Evolutionary conservation across 2,888 invertebrate genomes (phyloP).

Genomic region (Polyploca ridens): DNA sequence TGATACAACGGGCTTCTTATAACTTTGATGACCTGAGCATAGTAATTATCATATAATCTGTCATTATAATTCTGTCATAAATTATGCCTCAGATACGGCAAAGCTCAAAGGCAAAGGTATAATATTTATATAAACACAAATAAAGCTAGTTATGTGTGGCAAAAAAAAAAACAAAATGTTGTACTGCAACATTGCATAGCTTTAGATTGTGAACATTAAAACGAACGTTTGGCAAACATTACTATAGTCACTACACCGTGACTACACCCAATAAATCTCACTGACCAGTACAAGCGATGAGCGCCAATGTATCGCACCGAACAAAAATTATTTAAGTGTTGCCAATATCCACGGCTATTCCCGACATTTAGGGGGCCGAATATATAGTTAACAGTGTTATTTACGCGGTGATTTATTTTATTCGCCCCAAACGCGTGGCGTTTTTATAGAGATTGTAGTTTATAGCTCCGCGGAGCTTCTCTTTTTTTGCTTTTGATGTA

Average conservation of each 20-base stretch:
- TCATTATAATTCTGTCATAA: no score
- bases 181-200: no score
- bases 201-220: no score
- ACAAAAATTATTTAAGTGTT: constrained; percentile 64
- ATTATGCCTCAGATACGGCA: no score
- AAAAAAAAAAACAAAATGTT: no score
- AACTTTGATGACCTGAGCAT: no score
- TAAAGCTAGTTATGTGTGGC: no score
- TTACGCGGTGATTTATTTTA: constrained; percentile 69
- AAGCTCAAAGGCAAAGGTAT: no score
- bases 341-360: constrained; percentile 59
- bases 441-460: constrained; percentile 43
- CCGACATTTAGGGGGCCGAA: constrained; percentile 51
- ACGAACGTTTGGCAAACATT: neutral
- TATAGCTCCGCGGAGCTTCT: constrained; percentile 40
- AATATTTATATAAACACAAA: no score
- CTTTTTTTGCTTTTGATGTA: constrained; percentile 31
- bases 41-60: no score
- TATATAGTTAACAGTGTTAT: constrained; percentile 72
- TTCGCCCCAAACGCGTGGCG: constrained; percentile 47
- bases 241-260: neutral
- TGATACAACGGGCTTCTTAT: no score
- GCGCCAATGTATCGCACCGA: constrained; percentile 48
- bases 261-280: constrained; percentile 20
- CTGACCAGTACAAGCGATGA: constrained; percentile 43